A percentile compares a stretch with the other conserved stretches of the same genome.
phyloP scores from a whole-genome alignment of 2,888 invertebrate genomes.

The Coenonympha glycerion region DNA sequence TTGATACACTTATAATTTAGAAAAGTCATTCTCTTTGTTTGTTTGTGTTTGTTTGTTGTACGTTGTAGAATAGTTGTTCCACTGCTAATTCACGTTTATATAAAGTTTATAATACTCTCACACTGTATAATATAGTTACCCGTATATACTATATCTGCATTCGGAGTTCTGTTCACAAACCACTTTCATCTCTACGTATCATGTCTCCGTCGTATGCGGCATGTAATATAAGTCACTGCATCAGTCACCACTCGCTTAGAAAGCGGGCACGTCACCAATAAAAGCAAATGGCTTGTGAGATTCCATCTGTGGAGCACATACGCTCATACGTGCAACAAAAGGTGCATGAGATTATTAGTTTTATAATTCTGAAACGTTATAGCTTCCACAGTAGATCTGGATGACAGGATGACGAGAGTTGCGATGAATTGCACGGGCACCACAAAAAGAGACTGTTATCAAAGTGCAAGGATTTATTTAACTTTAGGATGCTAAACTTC shows the following conservation, averaged over 20 bases:
- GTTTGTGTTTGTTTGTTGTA: too few relatives aligned
- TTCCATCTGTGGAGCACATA: slow-evolving; percentile 13
- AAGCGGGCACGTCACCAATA: slow-evolving; percentile 20
- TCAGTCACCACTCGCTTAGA: slow-evolving; percentile 20
- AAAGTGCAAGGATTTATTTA: too few relatives aligned
- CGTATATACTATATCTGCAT: too few relatives aligned
- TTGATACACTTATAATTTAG: too few relatives aligned
- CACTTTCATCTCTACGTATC: not conserved
- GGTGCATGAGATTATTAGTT: not conserved
- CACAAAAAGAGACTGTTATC: too few relatives aligned
- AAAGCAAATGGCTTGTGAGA: slow-evolving; percentile 27
- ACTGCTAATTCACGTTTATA: too few relatives aligned
- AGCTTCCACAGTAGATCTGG: not conserved
- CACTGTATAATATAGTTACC: too few relatives aligned
- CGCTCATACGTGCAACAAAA: slow-evolving; percentile 11
- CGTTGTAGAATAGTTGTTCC: too few relatives aligned
- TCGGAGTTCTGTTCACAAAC: not conserved
- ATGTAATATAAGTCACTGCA: slow-evolving; percentile 16
- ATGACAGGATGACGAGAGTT: not conserved
- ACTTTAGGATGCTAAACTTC: too few relatives aligned
- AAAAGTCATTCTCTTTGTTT: too few relatives aligned
- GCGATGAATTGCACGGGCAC: too few relatives aligned
- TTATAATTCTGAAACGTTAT: not conserved
- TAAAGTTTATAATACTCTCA: too few relatives aligned
- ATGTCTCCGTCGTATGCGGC: not conserved